phyloP scores from a whole-genome alignment of 2,797 vertebrate species.

The Epinephelus coioides region DNA sequence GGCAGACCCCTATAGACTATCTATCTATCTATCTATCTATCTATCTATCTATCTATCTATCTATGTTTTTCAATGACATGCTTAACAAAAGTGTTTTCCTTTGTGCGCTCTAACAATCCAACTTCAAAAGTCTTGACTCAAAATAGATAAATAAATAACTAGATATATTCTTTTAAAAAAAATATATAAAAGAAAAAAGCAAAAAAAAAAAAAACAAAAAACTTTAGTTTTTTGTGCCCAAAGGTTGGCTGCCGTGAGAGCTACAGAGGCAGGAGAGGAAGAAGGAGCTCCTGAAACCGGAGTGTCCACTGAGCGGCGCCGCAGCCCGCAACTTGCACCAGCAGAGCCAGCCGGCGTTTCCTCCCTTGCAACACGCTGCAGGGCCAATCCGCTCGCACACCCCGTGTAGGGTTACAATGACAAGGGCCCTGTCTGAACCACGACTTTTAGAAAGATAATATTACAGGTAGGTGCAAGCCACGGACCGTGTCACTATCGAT shows the following conservation, averaged over 20 bases:
- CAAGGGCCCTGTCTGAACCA: constrained; percentile 90
- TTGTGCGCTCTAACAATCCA: background rate
- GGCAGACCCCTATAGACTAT: background rate
- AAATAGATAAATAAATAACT: background rate
- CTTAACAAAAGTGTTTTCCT: background rate
- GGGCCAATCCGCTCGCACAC: constrained; percentile 52
- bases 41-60: constrained; percentile 27
- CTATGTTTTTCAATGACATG: background rate
- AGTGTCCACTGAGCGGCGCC: constrained; percentile 87
- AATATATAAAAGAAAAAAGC: background rate
- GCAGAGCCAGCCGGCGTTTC: background rate
- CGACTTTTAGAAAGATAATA: constrained; percentile 96
- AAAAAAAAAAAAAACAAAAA: no score
- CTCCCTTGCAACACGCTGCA: constrained; percentile 39
- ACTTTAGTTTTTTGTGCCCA: no score
- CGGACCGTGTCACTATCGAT: constrained; percentile 83
- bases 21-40: constrained; percentile 26
- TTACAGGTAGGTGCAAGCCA: constrained; percentile 95
- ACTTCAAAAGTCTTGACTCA: background rate
- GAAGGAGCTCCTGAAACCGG: constrained; percentile 21
- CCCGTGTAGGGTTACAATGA: constrained; percentile 94
- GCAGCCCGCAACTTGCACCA: constrained; percentile 78
- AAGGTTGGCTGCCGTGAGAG: constrained; percentile 29
- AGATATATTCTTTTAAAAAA: background rate
- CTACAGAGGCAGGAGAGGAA: background rate